phyloP scores from a whole-genome alignment of 2,113 vertebrate genomes.

The Trachemys scripta region DNA sequence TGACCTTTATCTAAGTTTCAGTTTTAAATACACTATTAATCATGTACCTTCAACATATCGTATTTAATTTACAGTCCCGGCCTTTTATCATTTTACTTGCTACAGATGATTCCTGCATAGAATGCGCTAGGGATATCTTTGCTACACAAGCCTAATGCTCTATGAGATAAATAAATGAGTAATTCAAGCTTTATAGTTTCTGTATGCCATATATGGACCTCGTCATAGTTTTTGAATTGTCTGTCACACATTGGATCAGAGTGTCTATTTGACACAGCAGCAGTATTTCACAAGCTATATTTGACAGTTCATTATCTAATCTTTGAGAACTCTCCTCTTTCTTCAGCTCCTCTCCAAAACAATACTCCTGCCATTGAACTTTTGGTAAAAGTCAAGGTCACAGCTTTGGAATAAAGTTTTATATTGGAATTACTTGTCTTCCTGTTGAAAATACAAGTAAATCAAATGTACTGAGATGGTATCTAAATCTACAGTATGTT shows the following conservation, averaged over 20 bases:
- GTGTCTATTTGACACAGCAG: constrained; percentile 59
- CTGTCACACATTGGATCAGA: constrained; percentile 73
- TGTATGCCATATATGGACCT: constrained; percentile 33
- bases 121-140: constrained; percentile 50
- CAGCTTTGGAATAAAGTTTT: constrained; percentile 51
- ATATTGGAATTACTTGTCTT: constrained; percentile 51
- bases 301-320: constrained; percentile 72
- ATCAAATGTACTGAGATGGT: constrained; percentile 44
- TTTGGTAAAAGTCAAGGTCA: constrained; percentile 62
- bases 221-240: constrained; percentile 76
- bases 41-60: not conserved
- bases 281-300: constrained; percentile 71
- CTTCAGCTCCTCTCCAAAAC: constrained; percentile 47
- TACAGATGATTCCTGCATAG: constrained; percentile 29
- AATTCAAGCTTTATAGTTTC: constrained; percentile 59
- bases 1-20: not conserved
- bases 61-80: constrained; percentile 26
- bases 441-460: constrained; percentile 11
- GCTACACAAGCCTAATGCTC: constrained; percentile 41
- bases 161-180: constrained; percentile 75
- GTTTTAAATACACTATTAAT: constrained; percentile 34
- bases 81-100: constrained; percentile 47
- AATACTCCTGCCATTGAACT: constrained; percentile 60
- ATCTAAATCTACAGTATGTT: constrained; percentile 24
- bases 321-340: constrained; percentile 29